A percentile compares a stretch with the other conserved stretches of the same genome.
Evolutionary conservation across 2,888 invertebrate species (phyloP).

Genomic region (Helleia helle): DNA sequence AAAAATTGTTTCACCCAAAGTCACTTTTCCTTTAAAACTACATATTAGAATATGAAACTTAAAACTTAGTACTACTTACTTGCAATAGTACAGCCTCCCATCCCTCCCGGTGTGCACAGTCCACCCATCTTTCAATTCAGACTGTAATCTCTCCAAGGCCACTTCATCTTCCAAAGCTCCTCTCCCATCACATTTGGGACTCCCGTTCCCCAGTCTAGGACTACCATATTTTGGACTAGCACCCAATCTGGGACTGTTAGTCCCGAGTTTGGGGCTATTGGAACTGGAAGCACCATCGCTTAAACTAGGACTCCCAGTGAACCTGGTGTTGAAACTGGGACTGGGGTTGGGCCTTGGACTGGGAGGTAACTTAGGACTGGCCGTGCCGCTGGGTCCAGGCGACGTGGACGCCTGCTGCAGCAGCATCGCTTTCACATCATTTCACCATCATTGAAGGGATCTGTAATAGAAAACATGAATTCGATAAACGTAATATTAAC

Average conservation of each 20-base stretch:
- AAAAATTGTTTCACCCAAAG: too few relatives aligned
- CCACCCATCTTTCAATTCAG: conserved; percentile 81
- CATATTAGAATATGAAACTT: too few relatives aligned
- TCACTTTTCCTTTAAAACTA: too few relatives aligned
- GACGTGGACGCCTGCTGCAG: conserved; percentile 66
- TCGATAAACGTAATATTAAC: background rate
- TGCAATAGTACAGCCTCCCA: conserved; percentile 91
- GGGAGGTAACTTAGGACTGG: conserved; percentile 51
- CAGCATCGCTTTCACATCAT: conserved; percentile 67
- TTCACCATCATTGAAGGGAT: conserved; percentile 43
- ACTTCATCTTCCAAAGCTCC: conserved; percentile 50
- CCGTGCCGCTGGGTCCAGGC: conserved; percentile 68
- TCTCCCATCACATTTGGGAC: conserved; percentile 38
- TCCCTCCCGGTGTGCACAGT: conserved; percentile 85
- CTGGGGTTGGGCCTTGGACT: conserved; percentile 47
- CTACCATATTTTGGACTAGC: conserved; percentile 55
- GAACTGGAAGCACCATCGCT: conserved; percentile 46
- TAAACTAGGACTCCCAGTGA: conserved; percentile 43
- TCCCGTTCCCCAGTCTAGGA: conserved; percentile 60
- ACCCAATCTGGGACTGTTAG: conserved; percentile 43
- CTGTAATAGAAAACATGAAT: conserved; percentile 34
- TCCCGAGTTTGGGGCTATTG: conserved; percentile 35
- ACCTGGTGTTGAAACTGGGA: conserved; percentile 20
- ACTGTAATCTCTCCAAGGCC: conserved; percentile 72
- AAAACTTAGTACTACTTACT: conserved; percentile 75